Evolutionary conservation across 2,797 vertebrate species (phyloP).

Genomic region (Platalea minor): DNA sequence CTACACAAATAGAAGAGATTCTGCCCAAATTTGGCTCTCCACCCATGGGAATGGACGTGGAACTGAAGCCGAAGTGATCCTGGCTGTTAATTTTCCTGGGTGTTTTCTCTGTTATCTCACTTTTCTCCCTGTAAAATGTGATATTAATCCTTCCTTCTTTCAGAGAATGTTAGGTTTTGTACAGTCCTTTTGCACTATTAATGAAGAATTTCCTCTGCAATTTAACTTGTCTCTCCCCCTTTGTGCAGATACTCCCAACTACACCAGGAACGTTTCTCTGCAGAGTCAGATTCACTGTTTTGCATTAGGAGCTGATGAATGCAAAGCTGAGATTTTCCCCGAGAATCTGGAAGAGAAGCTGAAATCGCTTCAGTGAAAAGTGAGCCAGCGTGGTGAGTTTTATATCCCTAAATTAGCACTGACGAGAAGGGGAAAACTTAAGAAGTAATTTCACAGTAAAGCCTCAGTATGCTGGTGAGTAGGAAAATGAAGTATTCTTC

Average conservation of each 20-base stretch:
- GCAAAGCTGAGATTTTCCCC: conserved; percentile 21
- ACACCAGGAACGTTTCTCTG: not conserved
- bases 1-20: not conserved
- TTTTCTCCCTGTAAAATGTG: not conserved
- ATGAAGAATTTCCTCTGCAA: conserved; percentile 6
- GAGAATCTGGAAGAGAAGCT: conserved; percentile 31
- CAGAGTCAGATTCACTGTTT: conserved; percentile 54
- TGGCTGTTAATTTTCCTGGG: not conserved
- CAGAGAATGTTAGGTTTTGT: not conserved
- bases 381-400: not conserved
- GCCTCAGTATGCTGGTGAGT: not conserved
- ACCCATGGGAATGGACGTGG: not conserved
- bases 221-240: not conserved
- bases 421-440: not conserved
- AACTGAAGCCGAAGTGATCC: not conserved
- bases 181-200: not conserved
- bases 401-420: conserved; percentile 37
- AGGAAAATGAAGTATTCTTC: conserved; percentile 40
- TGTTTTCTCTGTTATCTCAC: conserved; percentile 13
- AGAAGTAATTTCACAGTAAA: conserved; percentile 46
- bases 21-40: not conserved
- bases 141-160: conserved; percentile 30
- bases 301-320: conserved; percentile 55
- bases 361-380: conserved; percentile 35
- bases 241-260: not conserved